phyloP scores from a whole-genome alignment of 2,888 invertebrate species.

The Ichneumoninae sp. region DNA sequence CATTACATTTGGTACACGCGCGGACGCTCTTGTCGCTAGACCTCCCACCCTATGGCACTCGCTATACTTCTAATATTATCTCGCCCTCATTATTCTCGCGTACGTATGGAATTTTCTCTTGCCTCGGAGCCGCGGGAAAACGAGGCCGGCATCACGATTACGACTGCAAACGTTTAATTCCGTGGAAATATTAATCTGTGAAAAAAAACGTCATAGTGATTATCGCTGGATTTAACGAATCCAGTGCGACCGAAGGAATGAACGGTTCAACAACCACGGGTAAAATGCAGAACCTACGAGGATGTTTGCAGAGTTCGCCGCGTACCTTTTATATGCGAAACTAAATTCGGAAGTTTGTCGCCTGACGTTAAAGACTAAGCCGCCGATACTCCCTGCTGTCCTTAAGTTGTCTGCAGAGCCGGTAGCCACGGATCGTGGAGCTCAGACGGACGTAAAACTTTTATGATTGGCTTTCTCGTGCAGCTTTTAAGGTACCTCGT shows the following conservation, averaged over 20 bases:
- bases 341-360: not conserved
- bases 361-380: not conserved
- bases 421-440: not conserved
- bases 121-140: conserved; percentile 6
- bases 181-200: conserved; percentile 39
- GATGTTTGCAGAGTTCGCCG: not conserved
- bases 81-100: conserved; percentile 65
- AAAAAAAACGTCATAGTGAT: not conserved
- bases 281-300: not conserved
- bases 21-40: conserved; percentile 24
- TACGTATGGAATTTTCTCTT: conserved; percentile 48
- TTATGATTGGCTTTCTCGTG: conserved; percentile 31
- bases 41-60: conserved; percentile 8
- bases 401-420: not conserved
- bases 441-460: conserved; percentile 11
- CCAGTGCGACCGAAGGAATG: not conserved
- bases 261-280: not conserved
- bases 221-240: conserved; percentile 27
- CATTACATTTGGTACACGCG: conserved; percentile 56
- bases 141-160: conserved; percentile 27
- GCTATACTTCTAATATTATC: conserved; percentile 71
- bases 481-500: conserved; percentile 2
- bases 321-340: not conserved
- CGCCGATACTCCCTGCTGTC: not conserved
- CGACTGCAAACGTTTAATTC: conserved; percentile 17